Conservation (phyloP, 2,797 vertebrate species). For the Clarias platycephalus region DNA sequence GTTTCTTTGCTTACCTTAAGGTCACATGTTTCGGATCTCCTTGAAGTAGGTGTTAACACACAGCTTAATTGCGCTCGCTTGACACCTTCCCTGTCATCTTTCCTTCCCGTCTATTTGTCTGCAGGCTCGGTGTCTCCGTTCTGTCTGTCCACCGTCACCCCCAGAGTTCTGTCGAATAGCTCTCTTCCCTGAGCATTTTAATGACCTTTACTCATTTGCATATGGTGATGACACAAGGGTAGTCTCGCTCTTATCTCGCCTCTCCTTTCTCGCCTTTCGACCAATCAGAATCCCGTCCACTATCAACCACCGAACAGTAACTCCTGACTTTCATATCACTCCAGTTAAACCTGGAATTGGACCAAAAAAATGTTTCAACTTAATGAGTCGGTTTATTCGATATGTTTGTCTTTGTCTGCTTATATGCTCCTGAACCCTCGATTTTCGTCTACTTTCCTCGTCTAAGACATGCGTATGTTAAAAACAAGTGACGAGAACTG, state of each 20-base stretch:
- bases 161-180: conserved; percentile 40
- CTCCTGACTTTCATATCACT: conserved; percentile 24
- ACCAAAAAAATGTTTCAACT: not conserved
- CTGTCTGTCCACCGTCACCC: conserved; percentile 42
- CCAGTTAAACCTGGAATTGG: conserved; percentile 34
- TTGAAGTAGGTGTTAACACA: conserved; percentile 56
- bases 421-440: too few species aligned
- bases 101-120: conserved; percentile 31
- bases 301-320: conserved; percentile 59
- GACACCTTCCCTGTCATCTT: conserved; percentile 40
- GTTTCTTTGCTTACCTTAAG: conserved; percentile 57
- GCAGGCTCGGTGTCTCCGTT: conserved; percentile 38
- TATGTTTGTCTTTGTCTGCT: not conserved
- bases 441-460: not conserved
- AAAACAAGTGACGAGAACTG: not conserved
- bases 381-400: conserved; percentile 10
- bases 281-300: conserved; percentile 48
- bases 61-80: conserved; percentile 48
- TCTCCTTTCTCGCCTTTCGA: conserved; percentile 38
- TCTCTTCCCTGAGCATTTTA: conserved; percentile 63
- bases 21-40: conserved; percentile 41
- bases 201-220: conserved; percentile 76
- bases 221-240: conserved; percentile 71
- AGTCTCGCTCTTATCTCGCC: conserved; percentile 70
- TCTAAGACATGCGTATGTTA: not conserved